Evolutionary conservation across 2,113 vertebrate species (phyloP), one percentile per base, ranked within the genome.

Genomic region (Cisticola juncidis): DNA sequence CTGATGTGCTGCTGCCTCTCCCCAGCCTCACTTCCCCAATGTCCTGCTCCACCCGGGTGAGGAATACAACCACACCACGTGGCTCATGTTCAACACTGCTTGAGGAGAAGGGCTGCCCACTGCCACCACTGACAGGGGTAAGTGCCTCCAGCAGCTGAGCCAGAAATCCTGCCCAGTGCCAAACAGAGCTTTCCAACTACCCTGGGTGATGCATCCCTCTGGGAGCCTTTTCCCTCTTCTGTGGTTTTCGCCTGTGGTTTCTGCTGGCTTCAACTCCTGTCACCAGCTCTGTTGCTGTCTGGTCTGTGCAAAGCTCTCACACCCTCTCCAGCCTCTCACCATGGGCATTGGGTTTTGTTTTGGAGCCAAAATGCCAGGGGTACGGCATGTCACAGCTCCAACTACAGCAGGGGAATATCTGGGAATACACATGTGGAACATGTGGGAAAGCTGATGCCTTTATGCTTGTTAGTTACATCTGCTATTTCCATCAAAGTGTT

Each of bases 21-120:
- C 36, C 42, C 95, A 99, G 99, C 86, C 97, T 45, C 96, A 98
- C 40, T 99, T 99, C 94, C 99, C 99, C n/a, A 91, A 94, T 7
- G 86, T 92, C 53, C 95, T 99, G 29, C 98, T 99, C 65, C 95
- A 29, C 53, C 98, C 99, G 1, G 98, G 97, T 6, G 98, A 99
- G 57, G 97, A 98, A 20, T 99, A 99, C 77, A 91, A 95, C 42
- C 98, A 99, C 33, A 98, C 98, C 71, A 99, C 99, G 0, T 98
- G 96, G 95, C 98, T 98, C 38, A 97, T 95, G 54, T 99, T 99
- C 94, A 98, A 40, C 36, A 81, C 96, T 0, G 60, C 96, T 23
- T 98, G 86, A 98, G 53, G 68, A 25, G 13, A 42, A 9, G 19
- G 20, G 31, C 69, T 47, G 65, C 35, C 9, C 17, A 25, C 13